Evolutionary conservation across 2,113 vertebrate species (phyloP).

Genomic region (Macroglossus sobrinus): DNA sequence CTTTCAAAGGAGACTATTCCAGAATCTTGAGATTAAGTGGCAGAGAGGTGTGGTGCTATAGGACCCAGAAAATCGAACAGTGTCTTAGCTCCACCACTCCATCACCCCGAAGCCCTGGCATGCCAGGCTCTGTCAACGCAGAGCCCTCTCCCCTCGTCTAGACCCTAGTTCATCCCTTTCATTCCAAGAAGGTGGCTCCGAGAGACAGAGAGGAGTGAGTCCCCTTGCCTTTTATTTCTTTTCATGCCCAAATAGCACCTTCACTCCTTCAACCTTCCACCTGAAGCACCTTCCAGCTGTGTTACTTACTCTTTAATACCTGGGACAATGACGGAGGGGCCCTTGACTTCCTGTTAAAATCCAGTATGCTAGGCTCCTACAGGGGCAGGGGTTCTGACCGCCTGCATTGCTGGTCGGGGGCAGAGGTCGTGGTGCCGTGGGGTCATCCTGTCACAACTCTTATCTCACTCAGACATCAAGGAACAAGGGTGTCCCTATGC

Average conservation of each 20-base stretch:
- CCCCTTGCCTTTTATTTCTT: not conserved
- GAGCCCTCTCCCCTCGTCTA: not conserved
- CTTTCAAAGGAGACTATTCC: not conserved
- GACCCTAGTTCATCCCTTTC: not conserved
- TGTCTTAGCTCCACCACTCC: not conserved
- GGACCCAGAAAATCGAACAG: not conserved
- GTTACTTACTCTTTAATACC: not conserved
- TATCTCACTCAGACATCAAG: not conserved
- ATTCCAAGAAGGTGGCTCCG: not conserved
- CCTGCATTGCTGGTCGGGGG: too few species aligned
- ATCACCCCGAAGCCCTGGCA: not conserved
- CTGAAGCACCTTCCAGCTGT: too few species aligned
- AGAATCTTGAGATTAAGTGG: not conserved
- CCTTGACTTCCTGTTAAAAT: not conserved
- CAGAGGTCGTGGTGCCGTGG: not conserved
- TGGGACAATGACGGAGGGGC: not conserved
- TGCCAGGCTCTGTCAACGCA: not conserved
- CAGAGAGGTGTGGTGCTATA: not conserved
- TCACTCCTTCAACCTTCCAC: not conserved
- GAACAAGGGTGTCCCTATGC: not conserved
- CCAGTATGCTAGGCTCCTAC: too few species aligned
- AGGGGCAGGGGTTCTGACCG: accelerated
- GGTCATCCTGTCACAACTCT: not conserved
- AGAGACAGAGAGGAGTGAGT: not conserved
- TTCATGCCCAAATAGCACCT: not conserved